Evolutionary conservation across 2,113 vertebrate species (phyloP).

Genomic region (Struthio camelus): DNA sequence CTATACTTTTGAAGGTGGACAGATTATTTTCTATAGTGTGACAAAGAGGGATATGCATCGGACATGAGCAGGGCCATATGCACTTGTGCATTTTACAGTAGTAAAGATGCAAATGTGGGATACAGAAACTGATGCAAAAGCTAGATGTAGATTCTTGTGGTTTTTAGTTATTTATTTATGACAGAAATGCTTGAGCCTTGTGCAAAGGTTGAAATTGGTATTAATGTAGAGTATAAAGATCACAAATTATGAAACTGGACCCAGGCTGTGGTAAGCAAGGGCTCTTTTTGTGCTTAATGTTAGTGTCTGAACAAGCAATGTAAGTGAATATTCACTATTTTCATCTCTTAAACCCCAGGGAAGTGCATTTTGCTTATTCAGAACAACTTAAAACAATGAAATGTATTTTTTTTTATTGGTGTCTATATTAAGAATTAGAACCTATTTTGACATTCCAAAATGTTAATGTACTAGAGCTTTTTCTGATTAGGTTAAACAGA

Average conservation of each 20-base stretch:
- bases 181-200: background rate
- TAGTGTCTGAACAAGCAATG: background rate
- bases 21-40: conserved; percentile 35
- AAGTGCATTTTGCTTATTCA: conserved; percentile 71
- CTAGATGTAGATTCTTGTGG: conserved; percentile 8
- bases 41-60: background rate
- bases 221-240: conserved; percentile 66
- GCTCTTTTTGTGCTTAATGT: conserved; percentile 55
- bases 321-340: conserved; percentile 71
- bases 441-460: conserved; percentile 60
- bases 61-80: background rate
- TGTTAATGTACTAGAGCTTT: conserved; percentile 39
- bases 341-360: conserved; percentile 60
- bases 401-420: conserved; percentile 50
- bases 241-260: conserved; percentile 48
- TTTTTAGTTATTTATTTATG: conserved; percentile 14
- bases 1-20: conserved; percentile 34
- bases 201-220: conserved; percentile 59
- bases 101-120: conserved; percentile 23
- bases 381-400: conserved; percentile 58
- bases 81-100: background rate
- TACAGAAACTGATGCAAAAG: background rate
- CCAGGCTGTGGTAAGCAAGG: conserved; percentile 22
- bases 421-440: conserved; percentile 65
- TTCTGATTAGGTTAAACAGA: conserved; percentile 64